A percentile compares a stretch with the other conserved stretches of the same genome.
Evolutionary conservation across 2,113 vertebrate genomes (phyloP).

Genomic region (Canis aureus): DNA sequence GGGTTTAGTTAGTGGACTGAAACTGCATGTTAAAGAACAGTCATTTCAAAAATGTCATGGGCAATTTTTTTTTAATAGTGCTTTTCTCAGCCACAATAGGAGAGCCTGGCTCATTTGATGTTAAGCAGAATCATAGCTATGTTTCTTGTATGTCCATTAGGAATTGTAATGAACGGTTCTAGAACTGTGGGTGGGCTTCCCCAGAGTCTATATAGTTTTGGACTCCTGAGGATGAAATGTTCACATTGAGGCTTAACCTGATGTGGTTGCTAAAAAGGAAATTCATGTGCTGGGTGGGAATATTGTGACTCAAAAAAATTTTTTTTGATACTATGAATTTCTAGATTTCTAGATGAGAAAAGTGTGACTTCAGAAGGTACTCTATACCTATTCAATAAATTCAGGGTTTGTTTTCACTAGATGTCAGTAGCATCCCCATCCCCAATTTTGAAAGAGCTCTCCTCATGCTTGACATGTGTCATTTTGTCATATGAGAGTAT

Average conservation of each 20-base stretch:
- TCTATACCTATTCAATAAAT: background rate
- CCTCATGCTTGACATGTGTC: background rate
- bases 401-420: background rate
- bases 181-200: background rate
- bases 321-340: background rate
- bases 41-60: slow-evolving; percentile 54
- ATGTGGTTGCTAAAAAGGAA: background rate
- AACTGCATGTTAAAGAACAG: background rate
- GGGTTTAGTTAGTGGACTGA: slow-evolving; percentile 48
- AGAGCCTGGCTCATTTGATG: background rate
- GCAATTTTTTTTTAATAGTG: background rate
- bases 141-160: background rate
- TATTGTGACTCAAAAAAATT: background rate
- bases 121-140: background rate
- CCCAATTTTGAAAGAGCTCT: background rate
- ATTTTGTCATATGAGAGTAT: background rate
- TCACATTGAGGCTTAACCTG: background rate
- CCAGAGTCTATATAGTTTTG: background rate
- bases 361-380: background rate
- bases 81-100: background rate
- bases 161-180: background rate
- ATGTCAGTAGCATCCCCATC: background rate
- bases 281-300: background rate
- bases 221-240: background rate
- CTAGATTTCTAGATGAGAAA: background rate